Conservation (phyloP, 2,797 vertebrate genomes). For the Coilia nasus region DNA sequence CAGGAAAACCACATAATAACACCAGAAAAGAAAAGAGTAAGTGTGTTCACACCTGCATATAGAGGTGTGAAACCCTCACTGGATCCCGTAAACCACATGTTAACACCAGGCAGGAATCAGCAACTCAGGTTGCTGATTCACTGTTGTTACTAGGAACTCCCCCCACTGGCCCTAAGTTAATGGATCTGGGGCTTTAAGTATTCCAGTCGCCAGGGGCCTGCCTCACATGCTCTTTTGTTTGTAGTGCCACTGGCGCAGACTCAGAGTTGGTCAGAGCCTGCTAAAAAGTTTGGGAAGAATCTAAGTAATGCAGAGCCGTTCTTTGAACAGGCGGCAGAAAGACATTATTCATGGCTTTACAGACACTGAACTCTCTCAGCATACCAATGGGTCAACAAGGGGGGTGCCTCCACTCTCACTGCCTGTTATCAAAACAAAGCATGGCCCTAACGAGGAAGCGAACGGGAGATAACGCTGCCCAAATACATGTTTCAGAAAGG, state of each 20-base stretch:
- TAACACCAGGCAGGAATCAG: background rate
- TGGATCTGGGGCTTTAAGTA: conserved; percentile 46
- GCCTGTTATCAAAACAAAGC: conserved; percentile 8
- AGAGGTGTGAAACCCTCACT: too few species aligned
- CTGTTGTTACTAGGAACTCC: background rate
- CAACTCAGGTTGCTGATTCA: conserved; percentile 18
- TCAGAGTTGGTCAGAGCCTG: conserved; percentile 51
- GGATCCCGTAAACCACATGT: too few species aligned
- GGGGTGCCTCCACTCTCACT: background rate
- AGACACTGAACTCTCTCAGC: conserved; percentile 52
- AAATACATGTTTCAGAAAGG: conserved; percentile 37
- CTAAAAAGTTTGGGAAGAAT: conserved; percentile 62
- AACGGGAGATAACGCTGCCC: conserved; percentile 54
- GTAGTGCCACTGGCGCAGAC: conserved; percentile 42
- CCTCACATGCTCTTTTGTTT: conserved; percentile 59
- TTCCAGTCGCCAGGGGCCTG: conserved; percentile 52
- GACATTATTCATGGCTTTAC: conserved; percentile 58
- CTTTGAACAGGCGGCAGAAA: conserved; percentile 43
- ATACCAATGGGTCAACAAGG: conserved; percentile 55
- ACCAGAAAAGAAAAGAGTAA: too few species aligned
- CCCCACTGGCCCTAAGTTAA: background rate
- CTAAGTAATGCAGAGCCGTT: conserved; percentile 54
- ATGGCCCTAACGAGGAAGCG: background rate
- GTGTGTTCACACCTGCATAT: too few species aligned
- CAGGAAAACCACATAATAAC: too few species aligned